phyloP scores from a whole-genome alignment of 1,140 invertebrate species.

The Coptotermes formosanus region DNA sequence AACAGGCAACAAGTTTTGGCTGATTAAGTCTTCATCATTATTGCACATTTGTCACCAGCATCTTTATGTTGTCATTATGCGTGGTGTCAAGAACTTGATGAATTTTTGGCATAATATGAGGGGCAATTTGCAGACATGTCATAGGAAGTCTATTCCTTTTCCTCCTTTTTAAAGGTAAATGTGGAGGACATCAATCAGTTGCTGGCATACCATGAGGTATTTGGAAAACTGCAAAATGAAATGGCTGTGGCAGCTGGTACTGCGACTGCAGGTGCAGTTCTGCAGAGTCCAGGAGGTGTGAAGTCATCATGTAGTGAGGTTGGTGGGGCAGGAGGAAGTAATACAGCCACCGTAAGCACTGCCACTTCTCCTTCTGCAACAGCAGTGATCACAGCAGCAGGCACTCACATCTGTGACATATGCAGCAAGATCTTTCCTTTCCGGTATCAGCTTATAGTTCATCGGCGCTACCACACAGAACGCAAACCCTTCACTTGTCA shows the following conservation, averaged over 20 bases:
- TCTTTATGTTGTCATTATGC: too few relatives aligned
- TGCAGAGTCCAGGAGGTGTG: conserved; percentile 7
- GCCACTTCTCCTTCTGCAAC: conserved; percentile 40
- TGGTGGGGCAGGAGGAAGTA: conserved; percentile 21
- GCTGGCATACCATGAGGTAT: conserved; percentile 81
- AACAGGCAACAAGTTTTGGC: too few relatives aligned
- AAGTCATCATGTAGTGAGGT: conserved; percentile 23
- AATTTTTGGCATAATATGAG: too few relatives aligned
- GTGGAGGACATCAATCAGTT: conserved; percentile 80
- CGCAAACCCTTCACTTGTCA: conserved; percentile 81
- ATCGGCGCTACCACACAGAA: conserved; percentile 80
- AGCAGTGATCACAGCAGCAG: conserved; percentile 59
- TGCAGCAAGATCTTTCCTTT: conserved; percentile 84
- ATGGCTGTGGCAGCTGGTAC: conserved; percentile 46
- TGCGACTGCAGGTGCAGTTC: not conserved
- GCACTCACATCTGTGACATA: conserved; percentile 74
- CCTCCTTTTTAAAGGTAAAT: conserved; percentile 54
- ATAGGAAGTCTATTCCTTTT: too few relatives aligned
- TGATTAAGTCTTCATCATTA: too few relatives aligned
- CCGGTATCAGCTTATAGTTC: conserved; percentile 81
- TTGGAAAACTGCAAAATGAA: conserved; percentile 73
- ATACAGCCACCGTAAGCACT: conserved; percentile 20
- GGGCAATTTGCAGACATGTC: too few relatives aligned
- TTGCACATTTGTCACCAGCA: too few relatives aligned
- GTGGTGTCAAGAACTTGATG: too few relatives aligned